Conservation (phyloP, 1,140 invertebrate species). For the Arion vulgaris region DNA sequence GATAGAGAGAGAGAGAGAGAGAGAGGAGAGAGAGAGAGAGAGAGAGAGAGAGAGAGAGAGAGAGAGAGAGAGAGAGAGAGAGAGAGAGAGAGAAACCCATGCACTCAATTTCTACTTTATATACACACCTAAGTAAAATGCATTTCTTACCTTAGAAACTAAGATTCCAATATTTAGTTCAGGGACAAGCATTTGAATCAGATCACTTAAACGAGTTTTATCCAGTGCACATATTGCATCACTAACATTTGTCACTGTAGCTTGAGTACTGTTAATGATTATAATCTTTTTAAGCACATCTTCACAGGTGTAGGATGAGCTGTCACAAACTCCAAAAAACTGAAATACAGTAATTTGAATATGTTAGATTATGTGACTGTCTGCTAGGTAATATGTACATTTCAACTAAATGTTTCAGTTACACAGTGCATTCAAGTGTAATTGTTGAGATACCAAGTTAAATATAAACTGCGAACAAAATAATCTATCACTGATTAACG, state of each 20-base stretch:
- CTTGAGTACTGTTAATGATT: slow-evolving; percentile 39
- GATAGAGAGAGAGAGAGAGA: too few species aligned
- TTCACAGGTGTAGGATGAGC: slow-evolving; percentile 28
- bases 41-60: too few species aligned
- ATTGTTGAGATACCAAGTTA: too few species aligned
- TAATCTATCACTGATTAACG: too few species aligned
- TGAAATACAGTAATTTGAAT: slow-evolving; percentile 6
- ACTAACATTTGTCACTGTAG: slow-evolving; percentile 43
- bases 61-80: too few species aligned
- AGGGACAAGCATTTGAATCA: slow-evolving; percentile 40
- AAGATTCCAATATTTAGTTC: slow-evolving; percentile 59
- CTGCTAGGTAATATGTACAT: too few species aligned
- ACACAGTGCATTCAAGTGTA: too few species aligned
- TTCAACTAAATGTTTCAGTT: too few species aligned
- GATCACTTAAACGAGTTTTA: neutral
- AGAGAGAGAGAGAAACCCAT: too few species aligned
- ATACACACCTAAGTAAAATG: neutral
- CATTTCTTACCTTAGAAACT: slow-evolving; percentile 51
- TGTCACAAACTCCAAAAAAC: neutral
- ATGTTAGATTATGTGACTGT: too few species aligned
- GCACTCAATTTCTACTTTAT: neutral
- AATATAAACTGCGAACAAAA: too few species aligned
- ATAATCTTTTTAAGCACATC: slow-evolving; percentile 38
- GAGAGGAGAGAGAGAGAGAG: too few species aligned
- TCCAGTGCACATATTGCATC: slow-evolving; percentile 40